These are phyloP conservation scores for Pygoscelis antarcticus DNA, from an alignment of 2,113 vertebrate genomes.

Conservation along the genomic window DNA sequence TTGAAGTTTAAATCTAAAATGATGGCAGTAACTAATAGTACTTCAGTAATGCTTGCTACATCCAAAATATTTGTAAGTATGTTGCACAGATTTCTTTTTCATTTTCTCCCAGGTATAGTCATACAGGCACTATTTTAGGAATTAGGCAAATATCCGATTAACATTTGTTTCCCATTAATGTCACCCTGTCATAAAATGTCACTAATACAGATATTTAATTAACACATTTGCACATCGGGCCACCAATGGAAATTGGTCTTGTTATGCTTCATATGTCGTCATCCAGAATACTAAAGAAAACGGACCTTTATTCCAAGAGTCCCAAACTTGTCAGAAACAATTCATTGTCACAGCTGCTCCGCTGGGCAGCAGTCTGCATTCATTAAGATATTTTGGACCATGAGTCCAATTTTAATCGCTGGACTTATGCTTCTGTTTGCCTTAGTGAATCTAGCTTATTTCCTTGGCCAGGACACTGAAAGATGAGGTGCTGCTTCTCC, in stretches of 20 bases:
- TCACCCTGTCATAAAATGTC: background rate
- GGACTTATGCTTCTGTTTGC: background rate
- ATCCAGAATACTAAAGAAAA: background rate
- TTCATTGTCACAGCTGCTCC: background rate
- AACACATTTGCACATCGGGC: background rate
- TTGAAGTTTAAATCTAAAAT: slow-evolving; percentile 15
- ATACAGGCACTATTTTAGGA: background rate
- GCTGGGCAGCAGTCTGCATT: background rate
- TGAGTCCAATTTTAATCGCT: background rate
- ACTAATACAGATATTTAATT: background rate
- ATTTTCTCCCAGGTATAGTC: background rate
- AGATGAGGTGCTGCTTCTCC: background rate
- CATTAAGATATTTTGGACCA: background rate
- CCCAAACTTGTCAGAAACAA: background rate
- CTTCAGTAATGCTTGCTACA: background rate
- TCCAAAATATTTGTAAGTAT: background rate
- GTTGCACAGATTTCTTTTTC: background rate
- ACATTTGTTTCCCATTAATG: background rate
- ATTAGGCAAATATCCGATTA: background rate
- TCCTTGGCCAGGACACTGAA: background rate
- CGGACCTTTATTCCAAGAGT: background rate
- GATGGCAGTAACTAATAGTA: background rate
- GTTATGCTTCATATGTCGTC: background rate
- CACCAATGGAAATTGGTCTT: background rate
- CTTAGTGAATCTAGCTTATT: background rate